Evolutionary conservation across 2,888 invertebrate species (phyloP).

Genomic region (Plagiodera versicolora): DNA sequence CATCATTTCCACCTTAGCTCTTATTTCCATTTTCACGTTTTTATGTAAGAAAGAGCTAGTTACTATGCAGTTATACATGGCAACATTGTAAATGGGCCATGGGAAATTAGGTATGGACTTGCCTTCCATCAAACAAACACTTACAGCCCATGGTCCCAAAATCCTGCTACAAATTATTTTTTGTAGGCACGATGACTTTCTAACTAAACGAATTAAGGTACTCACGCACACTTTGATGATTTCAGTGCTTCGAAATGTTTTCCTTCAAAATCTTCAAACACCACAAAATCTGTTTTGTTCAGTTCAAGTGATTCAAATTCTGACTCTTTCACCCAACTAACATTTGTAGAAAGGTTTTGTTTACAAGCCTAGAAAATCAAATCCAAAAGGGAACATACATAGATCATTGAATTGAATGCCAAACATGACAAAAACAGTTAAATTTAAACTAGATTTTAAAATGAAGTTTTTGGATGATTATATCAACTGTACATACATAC

Average conservation of each 20-base stretch:
- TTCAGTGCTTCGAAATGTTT: conserved; percentile 67
- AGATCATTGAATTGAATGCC: too few species aligned
- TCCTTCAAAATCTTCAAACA: conserved; percentile 78
- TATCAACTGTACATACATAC: too few species aligned
- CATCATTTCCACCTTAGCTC: conserved; percentile 71
- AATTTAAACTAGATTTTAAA: too few species aligned
- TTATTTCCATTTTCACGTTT: conserved; percentile 60
- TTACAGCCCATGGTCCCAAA: conserved; percentile 79
- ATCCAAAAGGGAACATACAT: too few species aligned
- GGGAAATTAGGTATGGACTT: conserved; percentile 73
- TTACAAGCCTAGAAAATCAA: conserved; percentile 39
- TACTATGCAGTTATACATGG: conserved; percentile 74
- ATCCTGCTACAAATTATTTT: conserved; percentile 61
- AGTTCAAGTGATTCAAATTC: conserved; percentile 61
- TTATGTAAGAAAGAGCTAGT: conserved; percentile 61
- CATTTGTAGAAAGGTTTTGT: conserved; percentile 61
- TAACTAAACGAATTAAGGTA: too few species aligned
- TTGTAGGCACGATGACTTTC: background rate
- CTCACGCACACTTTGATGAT: conserved; percentile 70
- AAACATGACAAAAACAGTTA: too few species aligned
- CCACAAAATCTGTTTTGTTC: conserved; percentile 72
- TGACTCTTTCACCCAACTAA: conserved; percentile 67
- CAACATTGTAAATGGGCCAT: conserved; percentile 78
- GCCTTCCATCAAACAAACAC: conserved; percentile 71
- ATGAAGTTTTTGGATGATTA: too few species aligned